A percentile compares a stretch with the other conserved stretches of the same genome.
Evolutionary conservation across 2,888 invertebrate species (phyloP).

Genomic region (Macroteleia sp.): DNA sequence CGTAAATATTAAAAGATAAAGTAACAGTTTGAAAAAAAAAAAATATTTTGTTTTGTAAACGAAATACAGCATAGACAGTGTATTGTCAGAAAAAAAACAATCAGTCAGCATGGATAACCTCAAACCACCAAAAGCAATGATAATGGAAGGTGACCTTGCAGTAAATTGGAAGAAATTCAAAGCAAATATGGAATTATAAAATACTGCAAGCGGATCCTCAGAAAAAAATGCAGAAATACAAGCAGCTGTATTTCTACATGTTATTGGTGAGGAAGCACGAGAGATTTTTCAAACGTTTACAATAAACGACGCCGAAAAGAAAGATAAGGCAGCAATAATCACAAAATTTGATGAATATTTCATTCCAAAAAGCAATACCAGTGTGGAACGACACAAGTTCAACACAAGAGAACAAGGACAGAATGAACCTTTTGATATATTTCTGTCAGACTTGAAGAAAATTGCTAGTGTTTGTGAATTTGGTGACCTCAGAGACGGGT

Average conservation of each 20-base stretch:
- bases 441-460: slow-evolving; percentile 47
- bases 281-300: slow-evolving; percentile 35
- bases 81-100: background rate
- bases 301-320: slow-evolving; percentile 13
- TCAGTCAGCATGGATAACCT: slow-evolving; percentile 30
- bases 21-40: background rate
- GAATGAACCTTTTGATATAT: slow-evolving; percentile 50
- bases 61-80: too few species aligned
- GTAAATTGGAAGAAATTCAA: slow-evolving; percentile 55
- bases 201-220: slow-evolving; percentile 30
- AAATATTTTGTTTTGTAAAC: background rate
- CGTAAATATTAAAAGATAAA: too few species aligned
- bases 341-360: slow-evolving; percentile 15
- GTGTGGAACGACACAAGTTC: slow-evolving; percentile 12
- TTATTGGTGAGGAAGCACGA: slow-evolving; percentile 40
- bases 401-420: slow-evolving; percentile 20
- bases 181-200: slow-evolving; percentile 32
- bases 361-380: slow-evolving; percentile 21
- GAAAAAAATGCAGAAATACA: slow-evolving; percentile 31
- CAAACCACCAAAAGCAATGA: slow-evolving; percentile 51
- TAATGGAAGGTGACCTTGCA: slow-evolving; percentile 51
- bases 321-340: slow-evolving; percentile 6
- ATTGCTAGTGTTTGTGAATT: slow-evolving; percentile 52
- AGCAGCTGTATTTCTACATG: slow-evolving; percentile 44
- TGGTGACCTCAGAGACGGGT: slow-evolving; percentile 43